These are phyloP conservation scores for Lasiurus borealis DNA, from an alignment of 2,113 vertebrate genomes.

Conservation along the genomic window DNA sequence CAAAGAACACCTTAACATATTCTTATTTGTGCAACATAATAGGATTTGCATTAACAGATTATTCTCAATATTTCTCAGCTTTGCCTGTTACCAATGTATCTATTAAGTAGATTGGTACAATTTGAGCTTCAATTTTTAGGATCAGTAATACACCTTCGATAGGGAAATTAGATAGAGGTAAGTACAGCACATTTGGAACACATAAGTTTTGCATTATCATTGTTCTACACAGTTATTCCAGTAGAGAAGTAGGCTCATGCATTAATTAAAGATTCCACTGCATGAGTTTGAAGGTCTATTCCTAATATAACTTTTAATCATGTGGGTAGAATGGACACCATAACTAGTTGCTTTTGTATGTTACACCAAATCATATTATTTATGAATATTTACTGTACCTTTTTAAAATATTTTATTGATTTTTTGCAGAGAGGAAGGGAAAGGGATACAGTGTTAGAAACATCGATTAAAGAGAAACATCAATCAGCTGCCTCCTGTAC, in stretches of 20 bases:
- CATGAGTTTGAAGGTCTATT: neutral
- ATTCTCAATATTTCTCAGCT: neutral
- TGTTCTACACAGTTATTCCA: neutral
- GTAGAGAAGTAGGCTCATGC: neutral
- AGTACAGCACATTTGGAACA: neutral
- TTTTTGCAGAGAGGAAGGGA: no score
- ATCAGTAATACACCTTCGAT: neutral
- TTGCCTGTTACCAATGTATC: neutral
- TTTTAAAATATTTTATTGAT: neutral
- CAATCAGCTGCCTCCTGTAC: no score
- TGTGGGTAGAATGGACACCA: neutral
- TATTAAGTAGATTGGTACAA: neutral
- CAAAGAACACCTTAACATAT: neutral
- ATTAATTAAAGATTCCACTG: neutral
- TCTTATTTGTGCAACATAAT: constrained; percentile 4
- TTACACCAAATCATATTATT: neutral
- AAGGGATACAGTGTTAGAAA: no score
- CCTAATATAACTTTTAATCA: neutral
- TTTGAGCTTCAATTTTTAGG: neutral
- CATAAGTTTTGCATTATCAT: neutral
- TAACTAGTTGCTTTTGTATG: constrained; percentile 13
- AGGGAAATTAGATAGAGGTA: neutral
- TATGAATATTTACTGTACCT: neutral
- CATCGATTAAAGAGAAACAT: no score
- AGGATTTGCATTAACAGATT: neutral